Evolutionary conservation across 2,888 invertebrate genomes (phyloP).

Genomic region (Ornithoptera alexandrae): DNA sequence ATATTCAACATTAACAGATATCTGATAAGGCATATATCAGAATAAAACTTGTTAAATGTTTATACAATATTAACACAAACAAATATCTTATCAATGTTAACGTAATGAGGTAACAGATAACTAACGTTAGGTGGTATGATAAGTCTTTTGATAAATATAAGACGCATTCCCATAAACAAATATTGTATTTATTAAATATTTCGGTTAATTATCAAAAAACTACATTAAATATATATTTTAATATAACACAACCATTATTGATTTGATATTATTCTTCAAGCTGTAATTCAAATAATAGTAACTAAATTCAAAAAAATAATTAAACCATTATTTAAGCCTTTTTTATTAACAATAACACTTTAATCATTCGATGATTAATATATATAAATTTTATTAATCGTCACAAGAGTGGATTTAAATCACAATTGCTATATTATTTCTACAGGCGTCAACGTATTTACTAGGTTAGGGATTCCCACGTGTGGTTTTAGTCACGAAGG

Average conservation of each 20-base stretch:
- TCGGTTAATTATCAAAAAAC: too few species aligned
- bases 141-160: slow-evolving; percentile 7
- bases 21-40: too few species aligned
- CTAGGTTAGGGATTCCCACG: too few species aligned
- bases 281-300: too few species aligned
- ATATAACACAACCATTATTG: not conserved
- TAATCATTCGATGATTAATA: too few species aligned
- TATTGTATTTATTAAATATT: not conserved
- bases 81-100: slow-evolving; percentile 8
- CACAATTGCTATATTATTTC: slow-evolving; percentile 7
- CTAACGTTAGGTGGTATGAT: slow-evolving; percentile 13
- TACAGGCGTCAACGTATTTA: not conserved
- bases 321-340: too few species aligned
- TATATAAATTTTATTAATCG: too few species aligned
- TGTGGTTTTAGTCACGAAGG: too few species aligned
- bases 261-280: not conserved
- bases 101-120: slow-evolving; percentile 23
- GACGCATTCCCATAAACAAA: slow-evolving; percentile 2
- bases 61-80: not conserved
- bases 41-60: too few species aligned
- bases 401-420: not conserved
- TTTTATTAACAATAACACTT: too few species aligned
- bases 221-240: not conserved
- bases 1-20: slow-evolving; percentile 1
- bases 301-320: too few species aligned